Evolutionary conservation across 2,113 vertebrate species (phyloP).

Genomic region (Willisornis vidua): DNA sequence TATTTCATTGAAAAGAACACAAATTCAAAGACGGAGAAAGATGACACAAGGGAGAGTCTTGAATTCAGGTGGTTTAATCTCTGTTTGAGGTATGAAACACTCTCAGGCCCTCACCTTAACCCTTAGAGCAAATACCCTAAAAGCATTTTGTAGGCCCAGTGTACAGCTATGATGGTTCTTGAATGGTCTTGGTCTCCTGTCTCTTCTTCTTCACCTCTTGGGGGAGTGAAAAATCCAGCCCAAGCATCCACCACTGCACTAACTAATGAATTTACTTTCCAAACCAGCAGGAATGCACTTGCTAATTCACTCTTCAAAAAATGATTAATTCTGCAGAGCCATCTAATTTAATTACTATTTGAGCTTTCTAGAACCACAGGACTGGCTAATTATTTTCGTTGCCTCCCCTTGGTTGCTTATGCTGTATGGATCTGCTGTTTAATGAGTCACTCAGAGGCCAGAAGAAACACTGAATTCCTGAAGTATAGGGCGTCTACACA

Average conservation of each 20-base stretch:
- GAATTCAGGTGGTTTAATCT: neutral
- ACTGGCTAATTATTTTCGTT: constrained; percentile 70
- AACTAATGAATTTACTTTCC: constrained; percentile 20
- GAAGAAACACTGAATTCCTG: constrained; percentile 58
- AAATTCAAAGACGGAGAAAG: neutral
- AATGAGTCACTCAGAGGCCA: constrained; percentile 71
- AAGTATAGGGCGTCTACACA: constrained; percentile 61
- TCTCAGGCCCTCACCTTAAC: neutral
- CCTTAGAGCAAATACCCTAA: rapidly evolving
- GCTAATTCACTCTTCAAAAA: neutral
- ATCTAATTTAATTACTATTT: constrained; percentile 70
- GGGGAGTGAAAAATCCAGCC: neutral
- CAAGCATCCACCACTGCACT: neutral
- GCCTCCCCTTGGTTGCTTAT: constrained; percentile 60
- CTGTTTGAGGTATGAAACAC: neutral
- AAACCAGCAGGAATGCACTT: constrained; percentile 26
- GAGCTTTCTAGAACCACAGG: constrained; percentile 70
- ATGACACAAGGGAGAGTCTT: neutral
- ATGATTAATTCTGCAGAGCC: constrained; percentile 48
- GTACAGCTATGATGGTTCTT: neutral
- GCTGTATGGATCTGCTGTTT: constrained; percentile 68
- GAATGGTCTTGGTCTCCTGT: rapidly evolving
- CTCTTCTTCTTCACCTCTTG: neutral
- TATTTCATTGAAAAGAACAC: neutral
- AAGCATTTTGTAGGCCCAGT: neutral